Evolutionary conservation across 2,113 vertebrate species (phyloP).

Genomic region (Xenus cinereus): DNA sequence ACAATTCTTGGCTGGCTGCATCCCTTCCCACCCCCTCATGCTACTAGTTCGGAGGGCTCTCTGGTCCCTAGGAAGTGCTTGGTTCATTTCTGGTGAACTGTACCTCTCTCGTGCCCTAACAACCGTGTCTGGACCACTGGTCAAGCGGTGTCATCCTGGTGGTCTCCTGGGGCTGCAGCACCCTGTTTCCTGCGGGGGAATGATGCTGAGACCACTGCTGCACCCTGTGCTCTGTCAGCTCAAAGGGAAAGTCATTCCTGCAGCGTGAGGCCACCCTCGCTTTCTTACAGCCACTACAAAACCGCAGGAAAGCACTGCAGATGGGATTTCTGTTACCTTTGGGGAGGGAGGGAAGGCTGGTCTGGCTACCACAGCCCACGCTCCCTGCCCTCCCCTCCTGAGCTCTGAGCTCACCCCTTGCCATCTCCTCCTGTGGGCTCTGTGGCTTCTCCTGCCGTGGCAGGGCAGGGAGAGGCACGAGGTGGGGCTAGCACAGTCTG

Average conservation of each 20-base stretch:
- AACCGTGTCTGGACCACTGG: background rate
- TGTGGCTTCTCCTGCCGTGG: background rate
- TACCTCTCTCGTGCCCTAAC: background rate
- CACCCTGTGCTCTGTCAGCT: background rate
- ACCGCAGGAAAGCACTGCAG: background rate
- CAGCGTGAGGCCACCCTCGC: fast-evolving
- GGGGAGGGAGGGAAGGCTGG: background rate
- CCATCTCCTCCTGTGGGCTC: background rate
- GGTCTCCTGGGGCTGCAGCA: background rate
- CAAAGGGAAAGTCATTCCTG: background rate
- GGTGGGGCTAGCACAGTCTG: background rate
- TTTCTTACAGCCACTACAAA: background rate
- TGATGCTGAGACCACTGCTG: background rate
- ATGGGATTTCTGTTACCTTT: background rate
- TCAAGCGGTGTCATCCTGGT: fast-evolving
- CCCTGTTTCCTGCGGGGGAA: background rate
- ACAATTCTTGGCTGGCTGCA: background rate
- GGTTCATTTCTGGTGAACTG: background rate
- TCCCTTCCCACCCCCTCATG: background rate
- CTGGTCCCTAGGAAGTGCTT: background rate
- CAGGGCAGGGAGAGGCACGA: background rate
- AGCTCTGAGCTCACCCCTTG: fast-evolving
- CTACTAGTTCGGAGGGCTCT: background rate
- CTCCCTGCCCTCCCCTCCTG: background rate
- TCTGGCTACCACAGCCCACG: background rate